Percentiles rank a stretch among this genome's conserved stretches.
These are phyloP conservation scores for Hippocampus mohnikei DNA, from an alignment of 2,113 vertebrate genomes.

Conservation along the genomic window DNA sequence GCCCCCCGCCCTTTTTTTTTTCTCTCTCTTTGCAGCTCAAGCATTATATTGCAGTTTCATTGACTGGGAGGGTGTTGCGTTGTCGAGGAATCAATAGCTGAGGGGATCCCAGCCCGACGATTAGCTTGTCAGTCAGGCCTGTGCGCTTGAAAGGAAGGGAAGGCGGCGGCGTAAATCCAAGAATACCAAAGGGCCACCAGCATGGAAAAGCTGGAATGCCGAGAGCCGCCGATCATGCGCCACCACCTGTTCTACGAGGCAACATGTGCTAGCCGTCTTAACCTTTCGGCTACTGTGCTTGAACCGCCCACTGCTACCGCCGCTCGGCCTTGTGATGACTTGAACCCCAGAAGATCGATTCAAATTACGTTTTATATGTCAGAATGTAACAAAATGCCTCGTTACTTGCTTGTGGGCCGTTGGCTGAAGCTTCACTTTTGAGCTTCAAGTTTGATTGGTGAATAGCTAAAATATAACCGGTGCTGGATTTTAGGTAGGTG, in stretches of 20 bases:
- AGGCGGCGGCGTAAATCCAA: slow-evolving; percentile 87
- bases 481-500: background rate
- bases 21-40: slow-evolving; percentile 87
- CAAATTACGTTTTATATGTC: slow-evolving; percentile 35
- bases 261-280: slow-evolving; percentile 96
- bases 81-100: slow-evolving; percentile 95
- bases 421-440: background rate
- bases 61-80: slow-evolving; percentile 92
- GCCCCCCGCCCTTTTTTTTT: slow-evolving; percentile 75
- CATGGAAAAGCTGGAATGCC: slow-evolving; percentile 88
- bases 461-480: background rate
- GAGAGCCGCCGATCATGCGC: slow-evolving; percentile 74
- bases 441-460: background rate
- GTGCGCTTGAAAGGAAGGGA: slow-evolving; percentile 76
- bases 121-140: slow-evolving; percentile 99
- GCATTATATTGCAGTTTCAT: slow-evolving; percentile 96
- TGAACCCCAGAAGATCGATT: slow-evolving; percentile 38
- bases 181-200: slow-evolving; percentile 88
- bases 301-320: slow-evolving; percentile 66
- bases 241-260: slow-evolving; percentile 90
- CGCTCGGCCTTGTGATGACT: slow-evolving; percentile 39
- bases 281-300: slow-evolving; percentile 88
- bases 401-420: background rate
- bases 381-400: background rate
- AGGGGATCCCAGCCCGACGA: slow-evolving; percentile 87